Conservation (phyloP, 2,888 invertebrate genomes). For the Lasioglossum calceatum region DNA sequence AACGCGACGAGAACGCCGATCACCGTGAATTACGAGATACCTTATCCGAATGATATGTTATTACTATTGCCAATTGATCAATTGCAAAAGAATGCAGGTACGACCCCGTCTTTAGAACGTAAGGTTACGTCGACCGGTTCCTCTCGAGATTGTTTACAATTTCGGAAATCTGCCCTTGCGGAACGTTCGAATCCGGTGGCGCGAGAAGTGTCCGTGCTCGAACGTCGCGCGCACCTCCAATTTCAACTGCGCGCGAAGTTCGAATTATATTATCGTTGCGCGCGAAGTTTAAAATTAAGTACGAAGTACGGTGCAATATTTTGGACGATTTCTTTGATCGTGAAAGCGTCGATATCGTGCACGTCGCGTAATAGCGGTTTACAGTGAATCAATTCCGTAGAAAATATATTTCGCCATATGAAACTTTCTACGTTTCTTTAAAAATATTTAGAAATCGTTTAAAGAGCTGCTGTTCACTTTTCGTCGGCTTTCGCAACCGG, state of each 20-base stretch:
- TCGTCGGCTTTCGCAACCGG: constrained; percentile 1
- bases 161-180: neutral
- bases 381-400: neutral
- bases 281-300: neutral
- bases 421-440: neutral
- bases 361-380: neutral
- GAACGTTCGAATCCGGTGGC: constrained; percentile 2
- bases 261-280: neutral
- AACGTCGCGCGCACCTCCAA: neutral
- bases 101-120: neutral
- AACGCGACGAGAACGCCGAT: neutral
- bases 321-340: neutral
- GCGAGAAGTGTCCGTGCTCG: constrained; percentile 14
- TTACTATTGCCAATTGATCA: neutral
- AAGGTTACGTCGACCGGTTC: neutral
- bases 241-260: constrained; percentile 8
- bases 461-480: neutral
- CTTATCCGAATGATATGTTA: neutral
- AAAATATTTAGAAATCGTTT: neutral
- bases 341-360: neutral
- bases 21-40: neutral
- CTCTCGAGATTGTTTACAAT: neutral
- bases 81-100: neutral
- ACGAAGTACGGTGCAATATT: neutral
- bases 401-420: neutral